Percentiles rank a stretch among this genome's conserved stretches.
Conservation (phyloP, 2,113 vertebrate genomes). For the Ploceus nigricollis region DNA sequence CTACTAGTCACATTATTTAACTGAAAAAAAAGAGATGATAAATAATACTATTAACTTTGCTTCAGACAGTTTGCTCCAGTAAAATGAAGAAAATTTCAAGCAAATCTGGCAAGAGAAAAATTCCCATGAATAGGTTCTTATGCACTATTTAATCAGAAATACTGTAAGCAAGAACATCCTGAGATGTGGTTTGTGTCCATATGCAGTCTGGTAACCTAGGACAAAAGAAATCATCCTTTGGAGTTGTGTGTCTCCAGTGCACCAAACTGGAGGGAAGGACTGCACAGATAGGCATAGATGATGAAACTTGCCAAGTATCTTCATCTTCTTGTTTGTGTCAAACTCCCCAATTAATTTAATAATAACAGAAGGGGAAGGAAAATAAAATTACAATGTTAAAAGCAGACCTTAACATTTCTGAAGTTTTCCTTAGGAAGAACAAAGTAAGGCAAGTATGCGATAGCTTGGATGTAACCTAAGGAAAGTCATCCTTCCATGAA, state of each 20-base stretch:
- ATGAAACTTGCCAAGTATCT: neutral
- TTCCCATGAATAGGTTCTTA: neutral
- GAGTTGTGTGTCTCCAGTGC: neutral
- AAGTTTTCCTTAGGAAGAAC: neutral
- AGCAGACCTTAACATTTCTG: neutral
- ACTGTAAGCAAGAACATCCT: neutral
- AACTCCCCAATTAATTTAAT: neutral
- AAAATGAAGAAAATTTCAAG: constrained; percentile 12
- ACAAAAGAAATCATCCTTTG: neutral
- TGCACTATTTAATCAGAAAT: neutral
- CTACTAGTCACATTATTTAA: neutral
- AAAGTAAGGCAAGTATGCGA: neutral
- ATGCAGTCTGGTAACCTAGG: neutral
- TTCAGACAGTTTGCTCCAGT: neutral
- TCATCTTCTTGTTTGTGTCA: neutral
- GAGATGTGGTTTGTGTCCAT: neutral
- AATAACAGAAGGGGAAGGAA: neutral
- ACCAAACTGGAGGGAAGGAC: neutral
- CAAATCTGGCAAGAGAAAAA: neutral
- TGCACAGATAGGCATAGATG: fast-evolving
- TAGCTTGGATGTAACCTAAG: neutral
- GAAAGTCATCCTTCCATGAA: fast-evolving
- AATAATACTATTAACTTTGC: neutral
- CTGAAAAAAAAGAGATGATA: neutral
- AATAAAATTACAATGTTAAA: neutral